These are phyloP conservation scores for Morelia viridis DNA, from an alignment of 2,797 vertebrate species.

Conservation along the genomic window DNA sequence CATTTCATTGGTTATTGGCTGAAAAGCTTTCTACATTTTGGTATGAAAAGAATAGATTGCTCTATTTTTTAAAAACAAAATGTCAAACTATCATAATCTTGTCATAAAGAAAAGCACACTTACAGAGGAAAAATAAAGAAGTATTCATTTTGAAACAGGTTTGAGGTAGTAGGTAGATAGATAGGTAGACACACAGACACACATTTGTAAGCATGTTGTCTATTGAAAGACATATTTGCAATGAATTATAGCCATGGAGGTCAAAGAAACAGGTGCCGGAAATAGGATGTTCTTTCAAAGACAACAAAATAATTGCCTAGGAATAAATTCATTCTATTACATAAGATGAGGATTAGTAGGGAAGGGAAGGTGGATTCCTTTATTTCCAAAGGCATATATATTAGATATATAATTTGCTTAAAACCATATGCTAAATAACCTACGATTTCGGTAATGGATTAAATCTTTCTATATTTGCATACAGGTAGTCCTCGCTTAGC, in stretches of 20 bases:
- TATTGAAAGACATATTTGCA: slow-evolving; percentile 40
- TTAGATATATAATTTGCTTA: slow-evolving; percentile 14
- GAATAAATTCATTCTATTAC: slow-evolving; percentile 37
- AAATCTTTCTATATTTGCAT: slow-evolving; percentile 13
- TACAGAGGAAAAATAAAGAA: slow-evolving; percentile 15
- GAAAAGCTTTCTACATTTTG: slow-evolving; percentile 24
- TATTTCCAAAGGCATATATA: slow-evolving; percentile 30
- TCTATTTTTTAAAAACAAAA: slow-evolving; percentile 30
- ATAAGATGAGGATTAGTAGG: slow-evolving; percentile 8
- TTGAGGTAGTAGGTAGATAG: not conserved
- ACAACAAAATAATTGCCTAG: not conserved
- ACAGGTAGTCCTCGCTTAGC: too few relatives aligned
- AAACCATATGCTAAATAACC: not conserved
- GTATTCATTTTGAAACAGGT: not conserved
- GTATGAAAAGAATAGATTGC: not conserved
- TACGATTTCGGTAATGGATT: not conserved
- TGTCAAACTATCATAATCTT: slow-evolving; percentile 27
- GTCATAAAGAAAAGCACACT: slow-evolving; percentile 19
- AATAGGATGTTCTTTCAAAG: slow-evolving; percentile 30
- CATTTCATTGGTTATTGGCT: not conserved
- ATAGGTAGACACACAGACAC: not conserved
- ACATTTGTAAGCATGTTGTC: slow-evolving; percentile 29
- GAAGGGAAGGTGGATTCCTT: slow-evolving; percentile 10
- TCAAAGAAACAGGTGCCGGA: slow-evolving; percentile 33
- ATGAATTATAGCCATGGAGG: not conserved